phyloP scores from a whole-genome alignment of 2,888 invertebrate species.

The Conomelus anceps region DNA sequence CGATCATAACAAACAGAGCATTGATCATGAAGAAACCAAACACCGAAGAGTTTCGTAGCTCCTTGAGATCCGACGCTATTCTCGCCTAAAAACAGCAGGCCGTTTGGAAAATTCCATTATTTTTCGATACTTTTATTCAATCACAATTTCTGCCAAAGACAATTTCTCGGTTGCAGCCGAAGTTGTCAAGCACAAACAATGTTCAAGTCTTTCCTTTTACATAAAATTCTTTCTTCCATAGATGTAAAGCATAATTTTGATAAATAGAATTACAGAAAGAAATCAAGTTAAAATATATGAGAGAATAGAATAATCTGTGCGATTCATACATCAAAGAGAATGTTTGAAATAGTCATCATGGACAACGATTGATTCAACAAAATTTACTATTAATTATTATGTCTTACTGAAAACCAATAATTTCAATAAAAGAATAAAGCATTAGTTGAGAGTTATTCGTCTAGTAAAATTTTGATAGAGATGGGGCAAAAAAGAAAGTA shows the following conservation, averaged over 20 bases:
- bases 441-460: too few relatives aligned
- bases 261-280: neutral
- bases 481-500: too few relatives aligned
- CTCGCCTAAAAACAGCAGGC: slow-evolving; percentile 65
- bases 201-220: neutral
- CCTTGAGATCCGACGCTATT: slow-evolving; percentile 85
- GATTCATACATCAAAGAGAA: too few relatives aligned
- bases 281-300: neutral
- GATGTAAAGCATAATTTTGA: neutral
- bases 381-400: too few relatives aligned
- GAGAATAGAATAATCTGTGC: too few relatives aligned
- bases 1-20: slow-evolving; percentile 96
- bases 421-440: too few relatives aligned
- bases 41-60: slow-evolving; percentile 88
- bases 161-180: neutral
- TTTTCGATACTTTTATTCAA: neutral
- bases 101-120: slow-evolving; percentile 12
- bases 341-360: too few relatives aligned
- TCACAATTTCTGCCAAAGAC: neutral
- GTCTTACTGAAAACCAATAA: too few relatives aligned
- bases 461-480: too few relatives aligned
- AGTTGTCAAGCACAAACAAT: neutral
- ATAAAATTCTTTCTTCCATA: neutral
- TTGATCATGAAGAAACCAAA: slow-evolving; percentile 98
- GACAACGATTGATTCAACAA: too few relatives aligned